These are phyloP conservation scores for Cervus canadensis DNA, from an alignment of 2,113 vertebrate genomes.

Conservation along the genomic window DNA sequence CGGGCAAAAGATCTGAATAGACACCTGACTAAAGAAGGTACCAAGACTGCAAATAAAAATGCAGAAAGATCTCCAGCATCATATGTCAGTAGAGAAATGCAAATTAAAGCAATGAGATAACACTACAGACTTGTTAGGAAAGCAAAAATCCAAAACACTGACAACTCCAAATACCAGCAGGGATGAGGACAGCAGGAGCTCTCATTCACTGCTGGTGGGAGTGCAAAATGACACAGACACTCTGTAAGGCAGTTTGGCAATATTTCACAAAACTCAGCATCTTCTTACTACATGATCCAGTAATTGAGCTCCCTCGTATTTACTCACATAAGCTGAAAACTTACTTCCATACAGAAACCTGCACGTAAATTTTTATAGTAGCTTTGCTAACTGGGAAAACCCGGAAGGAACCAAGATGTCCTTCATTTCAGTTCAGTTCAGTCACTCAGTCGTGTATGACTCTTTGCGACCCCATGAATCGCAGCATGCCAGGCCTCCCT, in stretches of 20 bases:
- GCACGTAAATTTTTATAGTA: background rate
- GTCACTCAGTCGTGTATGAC: too few relatives aligned
- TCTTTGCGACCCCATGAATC: too few relatives aligned
- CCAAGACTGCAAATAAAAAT: background rate
- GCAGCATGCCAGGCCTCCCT: too few relatives aligned
- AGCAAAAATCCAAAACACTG: background rate
- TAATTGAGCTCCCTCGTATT: background rate
- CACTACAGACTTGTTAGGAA: background rate
- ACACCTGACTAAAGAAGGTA: background rate
- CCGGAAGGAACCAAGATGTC: background rate
- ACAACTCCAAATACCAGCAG: background rate
- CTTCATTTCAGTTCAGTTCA: background rate
- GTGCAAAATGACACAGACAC: background rate
- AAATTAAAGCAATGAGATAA: background rate
- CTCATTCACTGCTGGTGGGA: background rate
- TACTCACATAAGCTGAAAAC: background rate
- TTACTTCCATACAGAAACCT: background rate
- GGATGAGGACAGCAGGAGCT: background rate
- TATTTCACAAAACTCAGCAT: background rate
- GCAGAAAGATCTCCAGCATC: background rate
- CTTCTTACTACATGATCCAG: background rate
- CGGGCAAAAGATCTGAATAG: background rate
- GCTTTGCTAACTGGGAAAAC: background rate
- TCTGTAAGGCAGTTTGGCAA: background rate
- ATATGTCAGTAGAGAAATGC: background rate